A percentile compares a stretch with the other conserved stretches of the same genome.
phyloP scores from a whole-genome alignment of 2,797 vertebrate species.

The Poeciliopsis infans region DNA sequence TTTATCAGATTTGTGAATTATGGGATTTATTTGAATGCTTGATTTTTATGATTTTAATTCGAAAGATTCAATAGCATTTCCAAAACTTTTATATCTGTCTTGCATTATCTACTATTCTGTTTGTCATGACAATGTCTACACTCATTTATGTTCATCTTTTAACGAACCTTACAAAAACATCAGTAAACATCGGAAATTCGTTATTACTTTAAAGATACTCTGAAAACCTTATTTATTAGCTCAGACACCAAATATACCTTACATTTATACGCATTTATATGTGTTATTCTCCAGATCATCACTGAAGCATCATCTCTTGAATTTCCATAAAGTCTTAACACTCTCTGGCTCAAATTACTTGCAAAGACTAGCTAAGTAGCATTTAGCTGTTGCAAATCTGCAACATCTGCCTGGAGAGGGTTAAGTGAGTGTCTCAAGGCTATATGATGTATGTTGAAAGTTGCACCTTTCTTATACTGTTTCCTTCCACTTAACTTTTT shows the following conservation, averaged over 20 bases:
- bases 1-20: slow-evolving; percentile 41
- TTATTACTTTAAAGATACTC: not conserved
- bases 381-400: no score
- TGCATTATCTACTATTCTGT: not conserved
- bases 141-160: not conserved
- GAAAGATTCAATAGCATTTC: slow-evolving; percentile 1
- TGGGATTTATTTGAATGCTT: slow-evolving; percentile 13
- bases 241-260: not conserved
- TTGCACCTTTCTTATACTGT: not conserved
- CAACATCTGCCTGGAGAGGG: no score
- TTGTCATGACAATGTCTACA: not conserved
- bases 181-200: no score
- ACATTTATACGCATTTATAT: not conserved
- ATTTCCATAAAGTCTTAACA: not conserved
- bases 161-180: not conserved
- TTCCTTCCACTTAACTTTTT: not conserved
- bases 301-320: not conserved
- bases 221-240: not conserved
- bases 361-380: no score
- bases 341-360: no score
- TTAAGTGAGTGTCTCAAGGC: not conserved
- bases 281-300: not conserved
- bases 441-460: not conserved
- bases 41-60: slow-evolving; percentile 41
- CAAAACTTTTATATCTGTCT: not conserved